Evolutionary conservation across 2,888 invertebrate species (phyloP).

Genomic region (Prenolepis imparis): DNA sequence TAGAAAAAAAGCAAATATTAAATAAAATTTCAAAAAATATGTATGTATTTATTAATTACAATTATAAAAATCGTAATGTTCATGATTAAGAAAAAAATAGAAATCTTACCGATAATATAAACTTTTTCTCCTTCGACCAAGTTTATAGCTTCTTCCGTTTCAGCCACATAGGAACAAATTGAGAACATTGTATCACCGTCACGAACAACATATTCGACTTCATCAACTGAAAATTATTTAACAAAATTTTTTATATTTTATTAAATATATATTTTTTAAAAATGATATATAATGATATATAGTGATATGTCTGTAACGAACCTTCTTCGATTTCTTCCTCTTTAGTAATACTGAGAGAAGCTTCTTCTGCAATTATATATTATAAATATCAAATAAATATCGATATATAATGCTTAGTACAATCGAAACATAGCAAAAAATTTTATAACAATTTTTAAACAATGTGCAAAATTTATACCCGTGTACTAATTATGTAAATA

Average conservation of each 20-base stretch:
- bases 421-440: background rate
- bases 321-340: constrained; percentile 90
- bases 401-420: background rate
- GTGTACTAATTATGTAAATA: constrained; percentile 38
- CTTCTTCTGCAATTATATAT: constrained; percentile 88
- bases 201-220: constrained; percentile 87
- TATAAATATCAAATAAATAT: constrained; percentile 41
- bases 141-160: constrained; percentile 95
- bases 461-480: background rate
- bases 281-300: background rate
- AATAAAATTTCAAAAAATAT: background rate
- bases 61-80: background rate
- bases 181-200: constrained; percentile 94
- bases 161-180: constrained; percentile 94
- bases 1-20: constrained; percentile 75
- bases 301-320: constrained; percentile 65
- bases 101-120: constrained; percentile 90
- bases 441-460: background rate
- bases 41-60: background rate
- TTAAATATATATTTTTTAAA: constrained; percentile 21
- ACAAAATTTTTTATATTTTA: constrained; percentile 11
- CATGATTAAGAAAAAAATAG: background rate
- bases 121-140: constrained; percentile 96
- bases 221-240: constrained; percentile 76
- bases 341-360: constrained; percentile 90